Percentiles rank a stretch among this genome's conserved stretches.
phyloP scores from a whole-genome alignment of 2,888 invertebrate genomes.

The Acronicta alni region DNA sequence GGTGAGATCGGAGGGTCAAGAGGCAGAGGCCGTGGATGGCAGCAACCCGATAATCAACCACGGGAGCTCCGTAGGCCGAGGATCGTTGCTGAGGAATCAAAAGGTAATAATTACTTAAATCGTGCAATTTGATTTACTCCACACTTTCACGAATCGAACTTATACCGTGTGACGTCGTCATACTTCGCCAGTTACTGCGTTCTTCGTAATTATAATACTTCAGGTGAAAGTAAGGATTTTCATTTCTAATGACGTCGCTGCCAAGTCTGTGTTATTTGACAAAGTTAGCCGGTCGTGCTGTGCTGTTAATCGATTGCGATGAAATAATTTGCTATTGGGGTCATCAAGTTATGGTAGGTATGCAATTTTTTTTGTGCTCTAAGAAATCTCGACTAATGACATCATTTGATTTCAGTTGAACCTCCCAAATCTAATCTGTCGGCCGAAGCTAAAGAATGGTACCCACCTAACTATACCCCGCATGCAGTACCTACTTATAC shows the following conservation, averaged over 20 bases:
- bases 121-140: slow-evolving; percentile 44
- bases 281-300: slow-evolving; percentile 67
- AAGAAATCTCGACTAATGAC: slow-evolving; percentile 36
- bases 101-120: slow-evolving; percentile 68
- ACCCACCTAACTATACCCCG: slow-evolving; percentile 86
- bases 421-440: slow-evolving; percentile 85
- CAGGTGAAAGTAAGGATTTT: slow-evolving; percentile 87
- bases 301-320: slow-evolving; percentile 58
- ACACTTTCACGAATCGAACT: slow-evolving; percentile 67
- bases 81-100: slow-evolving; percentile 74
- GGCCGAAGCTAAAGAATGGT: slow-evolving; percentile 90
- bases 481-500: slow-evolving; percentile 72
- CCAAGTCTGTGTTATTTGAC: slow-evolving; percentile 67
- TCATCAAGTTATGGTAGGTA: slow-evolving; percentile 47
- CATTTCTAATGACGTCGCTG: slow-evolving; percentile 84
- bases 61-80: slow-evolving; percentile 84
- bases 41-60: slow-evolving; percentile 83
- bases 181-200: slow-evolving; percentile 70
- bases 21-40: slow-evolving; percentile 87
- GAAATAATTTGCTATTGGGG: slow-evolving; percentile 58
- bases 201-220: slow-evolving; percentile 75
- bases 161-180: slow-evolving; percentile 71
- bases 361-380: slow-evolving; percentile 23
- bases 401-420: slow-evolving; percentile 67
- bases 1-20: slow-evolving; percentile 85